Evolutionary conservation across 1,140 invertebrate genomes (phyloP), one percentile per base, ranked within the genome.

Genomic region (Bombus superbus): DNA sequence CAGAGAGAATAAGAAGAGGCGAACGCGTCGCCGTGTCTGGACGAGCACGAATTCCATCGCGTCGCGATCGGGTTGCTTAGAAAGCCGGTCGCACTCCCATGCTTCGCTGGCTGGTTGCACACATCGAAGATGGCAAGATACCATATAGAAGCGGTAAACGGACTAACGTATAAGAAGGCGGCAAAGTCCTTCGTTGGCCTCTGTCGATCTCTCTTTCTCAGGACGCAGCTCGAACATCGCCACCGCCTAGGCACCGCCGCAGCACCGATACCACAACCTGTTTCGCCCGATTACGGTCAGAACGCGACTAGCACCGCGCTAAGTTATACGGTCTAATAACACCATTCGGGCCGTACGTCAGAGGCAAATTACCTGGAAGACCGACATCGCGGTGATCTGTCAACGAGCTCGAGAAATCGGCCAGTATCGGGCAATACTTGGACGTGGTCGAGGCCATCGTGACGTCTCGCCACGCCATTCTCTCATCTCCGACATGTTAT

Each of bases 21-120:
- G 75, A 81, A 66, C 57, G 74, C 77, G 75, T 91, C 83, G 81
- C 68, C 84, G 75, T 85, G 83, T 91, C 88, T 85, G 87, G 78
- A 85, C 71, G 77, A 88, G 89, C 78, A 86, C 82, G 86, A 85
- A 92, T 92, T 91, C 91, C 91, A 89, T 81, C 91, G 91, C 89
- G 90, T 90, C 91, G 82, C 76, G 90, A 91, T 92, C 89, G 89
- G 80, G 81, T 91, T 90, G 91, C 89, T 91, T 90, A 92, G 91
- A 90, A 86, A 82, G 86, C 89, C 68, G 79, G 74, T 89, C 72
- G 88, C 84, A 69, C 86, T 91, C 86, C 83, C 78, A 66, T 76
- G 85, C 57, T 64, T 53, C 59, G 72, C 76, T 78, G 59, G 62
- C 81, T 40, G 72, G 44, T 76, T 72, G 35, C 66, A 69, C 85